phyloP scores from a whole-genome alignment of 2,113 vertebrate genomes.

The Dascyllus trimaculatus region DNA sequence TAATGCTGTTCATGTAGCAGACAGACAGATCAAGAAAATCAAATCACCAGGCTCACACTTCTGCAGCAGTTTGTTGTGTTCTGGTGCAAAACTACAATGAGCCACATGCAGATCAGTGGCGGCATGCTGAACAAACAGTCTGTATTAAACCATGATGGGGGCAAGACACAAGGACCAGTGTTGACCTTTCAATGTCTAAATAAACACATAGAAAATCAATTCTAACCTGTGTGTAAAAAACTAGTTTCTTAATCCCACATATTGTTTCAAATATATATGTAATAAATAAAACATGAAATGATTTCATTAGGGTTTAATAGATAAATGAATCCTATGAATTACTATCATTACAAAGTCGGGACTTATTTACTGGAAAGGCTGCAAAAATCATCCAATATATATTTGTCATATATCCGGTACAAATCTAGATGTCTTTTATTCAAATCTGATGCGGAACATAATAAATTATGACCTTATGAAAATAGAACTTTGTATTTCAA shows the following conservation, averaged over 20 bases:
- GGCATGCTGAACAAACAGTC: background rate
- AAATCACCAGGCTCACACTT: background rate
- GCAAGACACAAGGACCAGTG: constrained; percentile 37
- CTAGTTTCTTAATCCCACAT: constrained; percentile 20
- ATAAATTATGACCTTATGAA: constrained; percentile 73
- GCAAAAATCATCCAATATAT: constrained; percentile 58
- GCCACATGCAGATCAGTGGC: background rate
- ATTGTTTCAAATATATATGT: constrained; percentile 31
- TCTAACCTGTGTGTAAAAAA: constrained; percentile 40
- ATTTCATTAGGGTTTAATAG: constrained; percentile 42
- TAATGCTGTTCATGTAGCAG: constrained; percentile 12
- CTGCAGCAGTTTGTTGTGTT: constrained; percentile 13
- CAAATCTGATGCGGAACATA: constrained; percentile 64
- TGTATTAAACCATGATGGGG: constrained; percentile 6
- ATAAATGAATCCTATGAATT: constrained; percentile 26
- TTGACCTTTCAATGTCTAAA: constrained; percentile 57
- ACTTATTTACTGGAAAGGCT: constrained; percentile 30
- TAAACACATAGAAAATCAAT: constrained; percentile 35
- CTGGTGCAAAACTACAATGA: constrained; percentile 19
- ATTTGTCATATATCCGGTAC: constrained; percentile 55
- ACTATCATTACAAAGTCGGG: constrained; percentile 31
- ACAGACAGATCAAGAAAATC: background rate
- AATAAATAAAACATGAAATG: constrained; percentile 56
- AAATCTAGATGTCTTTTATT: constrained; percentile 68
- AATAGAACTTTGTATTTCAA: constrained; percentile 78